Percentiles rank a stretch among this genome's conserved stretches.
Conservation (phyloP, 2,888 invertebrate species). For the Ditula angustiorana region DNA sequence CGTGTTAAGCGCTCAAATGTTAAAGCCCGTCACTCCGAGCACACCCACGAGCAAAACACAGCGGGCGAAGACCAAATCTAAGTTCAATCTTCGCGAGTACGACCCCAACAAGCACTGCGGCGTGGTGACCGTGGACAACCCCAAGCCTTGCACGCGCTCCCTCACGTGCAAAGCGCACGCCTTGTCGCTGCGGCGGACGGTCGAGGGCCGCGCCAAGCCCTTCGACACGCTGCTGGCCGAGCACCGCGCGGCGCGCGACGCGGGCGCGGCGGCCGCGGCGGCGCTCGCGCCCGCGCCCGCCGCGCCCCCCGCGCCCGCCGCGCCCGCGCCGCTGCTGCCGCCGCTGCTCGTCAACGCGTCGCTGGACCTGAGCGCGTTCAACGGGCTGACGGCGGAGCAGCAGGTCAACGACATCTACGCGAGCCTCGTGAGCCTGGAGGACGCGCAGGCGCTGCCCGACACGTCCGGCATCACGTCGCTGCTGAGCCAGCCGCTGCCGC, state of each 20-base stretch:
- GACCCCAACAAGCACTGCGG: slow-evolving; percentile 95
- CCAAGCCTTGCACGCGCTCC: slow-evolving; percentile 91
- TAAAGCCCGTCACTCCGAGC: slow-evolving; percentile 58
- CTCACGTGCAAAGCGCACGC: slow-evolving; percentile 90
- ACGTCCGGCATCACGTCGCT: slow-evolving; percentile 70
- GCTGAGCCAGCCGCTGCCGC: slow-evolving; percentile 60
- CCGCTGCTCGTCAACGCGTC: slow-evolving; percentile 72
- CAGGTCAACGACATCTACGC: slow-evolving; percentile 77
- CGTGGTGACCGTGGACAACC: slow-evolving; percentile 88
- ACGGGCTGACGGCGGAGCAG: slow-evolving; percentile 71
- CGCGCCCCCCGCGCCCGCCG: slow-evolving; percentile 45
- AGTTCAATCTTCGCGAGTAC: slow-evolving; percentile 87
- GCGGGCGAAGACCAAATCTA: slow-evolving; percentile 72
- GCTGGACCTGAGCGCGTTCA: slow-evolving; percentile 69
- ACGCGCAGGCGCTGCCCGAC: slow-evolving; percentile 69
- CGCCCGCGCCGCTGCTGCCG: slow-evolving; percentile 53
- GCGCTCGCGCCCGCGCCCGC: slow-evolving; percentile 50
- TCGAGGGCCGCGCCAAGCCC: slow-evolving; percentile 89
- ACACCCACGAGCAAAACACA: slow-evolving; percentile 62
- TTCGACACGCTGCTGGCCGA: slow-evolving; percentile 91
- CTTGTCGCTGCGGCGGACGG: slow-evolving; percentile 88
- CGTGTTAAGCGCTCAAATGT: slow-evolving; percentile 56
- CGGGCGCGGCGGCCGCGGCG: slow-evolving; percentile 54
- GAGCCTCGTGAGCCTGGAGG: slow-evolving; percentile 70
- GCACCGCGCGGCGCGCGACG: slow-evolving; percentile 88